Conservation (phyloP, 2,888 invertebrate species). For the Stenchaetothrips biformis region DNA sequence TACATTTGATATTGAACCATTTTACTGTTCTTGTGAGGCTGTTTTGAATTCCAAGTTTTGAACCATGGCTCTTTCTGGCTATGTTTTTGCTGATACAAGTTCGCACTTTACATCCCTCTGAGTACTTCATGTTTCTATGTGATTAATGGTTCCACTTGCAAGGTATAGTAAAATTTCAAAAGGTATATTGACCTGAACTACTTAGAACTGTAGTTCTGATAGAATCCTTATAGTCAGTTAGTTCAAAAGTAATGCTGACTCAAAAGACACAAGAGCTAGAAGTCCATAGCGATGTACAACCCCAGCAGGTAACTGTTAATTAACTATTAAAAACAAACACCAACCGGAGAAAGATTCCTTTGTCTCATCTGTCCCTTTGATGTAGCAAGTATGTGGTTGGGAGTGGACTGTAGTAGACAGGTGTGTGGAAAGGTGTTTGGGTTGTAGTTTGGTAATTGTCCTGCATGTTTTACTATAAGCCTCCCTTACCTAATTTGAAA, state of each 20-base stretch:
- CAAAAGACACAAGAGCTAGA: not conserved
- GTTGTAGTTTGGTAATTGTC: not conserved
- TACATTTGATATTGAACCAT: no score
- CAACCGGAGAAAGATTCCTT: not conserved
- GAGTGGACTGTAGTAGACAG: slow-evolving; percentile 16
- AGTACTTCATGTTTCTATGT: no score
- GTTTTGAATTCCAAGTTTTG: no score
- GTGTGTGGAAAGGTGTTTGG: slow-evolving; percentile 8
- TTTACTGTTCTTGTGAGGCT: no score
- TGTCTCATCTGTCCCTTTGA: not conserved
- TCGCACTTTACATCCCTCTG: no score
- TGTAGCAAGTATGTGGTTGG: slow-evolving; percentile 8
- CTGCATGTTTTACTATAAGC: slow-evolving; percentile 9
- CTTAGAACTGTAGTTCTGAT: not conserved
- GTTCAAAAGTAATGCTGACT: not conserved
- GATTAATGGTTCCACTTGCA: not conserved
- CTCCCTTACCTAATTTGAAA: not conserved
- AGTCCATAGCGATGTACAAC: not conserved
- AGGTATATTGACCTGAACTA: no score
- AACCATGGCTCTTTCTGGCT: no score
- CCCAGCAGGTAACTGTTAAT: slow-evolving; percentile 7
- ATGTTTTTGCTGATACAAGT: no score
- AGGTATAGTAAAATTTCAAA: not conserved
- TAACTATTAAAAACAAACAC: not conserved
- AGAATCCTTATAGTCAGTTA: not conserved